Evolutionary conservation across 2,888 invertebrate species (phyloP).

Genomic region (Sisyra terminalis): DNA sequence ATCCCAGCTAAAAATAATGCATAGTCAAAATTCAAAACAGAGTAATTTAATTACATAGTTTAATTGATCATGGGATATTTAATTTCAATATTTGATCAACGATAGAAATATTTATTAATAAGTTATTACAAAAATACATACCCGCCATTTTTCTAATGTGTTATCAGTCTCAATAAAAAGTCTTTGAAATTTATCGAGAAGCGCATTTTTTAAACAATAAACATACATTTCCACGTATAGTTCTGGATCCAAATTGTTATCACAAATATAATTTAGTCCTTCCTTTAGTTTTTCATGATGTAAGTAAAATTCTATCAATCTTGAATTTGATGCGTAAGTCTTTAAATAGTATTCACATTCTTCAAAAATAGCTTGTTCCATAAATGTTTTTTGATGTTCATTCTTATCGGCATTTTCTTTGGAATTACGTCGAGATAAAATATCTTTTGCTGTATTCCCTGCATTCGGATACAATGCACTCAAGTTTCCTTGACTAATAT

Average conservation of each 20-base stretch:
- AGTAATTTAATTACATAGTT: background rate
- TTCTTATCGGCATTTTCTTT: conserved; percentile 11
- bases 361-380: conserved; percentile 44
- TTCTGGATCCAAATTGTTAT: conserved; percentile 49
- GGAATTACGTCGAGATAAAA: conserved; percentile 11
- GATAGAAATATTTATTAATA: background rate
- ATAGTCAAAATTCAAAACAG: background rate
- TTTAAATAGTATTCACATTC: conserved; percentile 72
- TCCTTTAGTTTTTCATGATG: conserved; percentile 51
- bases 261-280: conserved; percentile 51
- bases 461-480: conserved; percentile 10
- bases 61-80: too few species aligned
- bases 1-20: conserved; percentile 4
- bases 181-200: conserved; percentile 39
- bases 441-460: conserved; percentile 8
- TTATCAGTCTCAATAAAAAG: conserved; percentile 47
- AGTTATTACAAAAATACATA: background rate
- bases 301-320: conserved; percentile 59
- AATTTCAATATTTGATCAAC: too few species aligned
- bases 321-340: conserved; percentile 60
- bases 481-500: conserved; percentile 25
- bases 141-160: conserved; percentile 25
- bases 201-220: conserved; percentile 47
- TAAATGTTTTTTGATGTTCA: conserved; percentile 13
- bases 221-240: conserved; percentile 60